Conservation (phyloP, 2,113 vertebrate species). For the Origma solitaria region DNA sequence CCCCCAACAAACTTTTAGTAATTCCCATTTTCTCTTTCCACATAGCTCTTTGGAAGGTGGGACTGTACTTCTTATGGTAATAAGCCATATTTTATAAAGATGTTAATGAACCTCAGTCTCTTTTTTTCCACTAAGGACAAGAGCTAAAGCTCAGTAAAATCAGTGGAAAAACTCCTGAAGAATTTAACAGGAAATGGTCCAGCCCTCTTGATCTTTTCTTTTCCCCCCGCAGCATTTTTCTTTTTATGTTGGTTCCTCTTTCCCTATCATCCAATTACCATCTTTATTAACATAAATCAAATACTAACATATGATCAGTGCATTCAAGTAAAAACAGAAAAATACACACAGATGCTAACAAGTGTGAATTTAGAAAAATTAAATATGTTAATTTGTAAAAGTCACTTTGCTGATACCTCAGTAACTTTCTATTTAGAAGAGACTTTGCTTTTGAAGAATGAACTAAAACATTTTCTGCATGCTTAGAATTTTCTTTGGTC, state of each 20-base stretch:
- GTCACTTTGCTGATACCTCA: background rate
- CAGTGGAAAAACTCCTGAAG: background rate
- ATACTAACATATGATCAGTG: background rate
- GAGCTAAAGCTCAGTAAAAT: background rate
- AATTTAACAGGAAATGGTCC: background rate
- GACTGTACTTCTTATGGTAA: background rate
- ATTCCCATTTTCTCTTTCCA: background rate
- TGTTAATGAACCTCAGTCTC: background rate
- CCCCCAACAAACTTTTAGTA: background rate
- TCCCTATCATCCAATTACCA: background rate
- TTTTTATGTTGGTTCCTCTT: background rate
- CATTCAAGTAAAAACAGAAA: background rate
- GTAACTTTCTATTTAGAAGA: background rate
- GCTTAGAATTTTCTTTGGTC: background rate
- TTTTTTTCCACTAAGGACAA: background rate
- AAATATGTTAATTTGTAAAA: background rate
- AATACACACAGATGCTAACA: background rate
- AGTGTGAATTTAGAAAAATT: background rate
- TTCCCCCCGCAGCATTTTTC: background rate
- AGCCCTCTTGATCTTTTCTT: background rate
- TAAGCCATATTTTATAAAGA: background rate
- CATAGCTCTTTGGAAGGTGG: background rate
- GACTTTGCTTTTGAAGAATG: background rate
- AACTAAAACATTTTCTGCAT: background rate
- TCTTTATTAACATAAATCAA: constrained; percentile 7